Evolutionary conservation across 2,113 vertebrate genomes (phyloP).

Genomic region (Cyprinodon tularosa): DNA sequence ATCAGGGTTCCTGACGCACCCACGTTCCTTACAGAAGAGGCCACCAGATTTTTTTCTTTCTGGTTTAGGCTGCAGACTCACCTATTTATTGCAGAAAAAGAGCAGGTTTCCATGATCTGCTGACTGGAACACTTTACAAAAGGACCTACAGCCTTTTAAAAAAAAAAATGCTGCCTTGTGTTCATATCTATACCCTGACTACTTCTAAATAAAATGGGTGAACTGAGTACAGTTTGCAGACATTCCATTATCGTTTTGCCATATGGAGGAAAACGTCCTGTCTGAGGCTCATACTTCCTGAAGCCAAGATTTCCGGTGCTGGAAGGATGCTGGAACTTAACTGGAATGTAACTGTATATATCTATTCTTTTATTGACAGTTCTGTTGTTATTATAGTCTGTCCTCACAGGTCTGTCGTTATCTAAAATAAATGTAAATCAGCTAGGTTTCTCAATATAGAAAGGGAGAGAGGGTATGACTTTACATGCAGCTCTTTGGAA

Average conservation of each 20-base stretch:
- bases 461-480: conserved; percentile 5
- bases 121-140: too few relatives aligned
- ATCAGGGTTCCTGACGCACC: too few relatives aligned
- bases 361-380: not conserved
- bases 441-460: conserved; percentile 10
- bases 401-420: not conserved
- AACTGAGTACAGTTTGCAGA: not conserved
- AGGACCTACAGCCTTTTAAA: too few relatives aligned
- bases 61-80: too few relatives aligned
- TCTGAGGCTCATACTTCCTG: not conserved
- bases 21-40: too few relatives aligned
- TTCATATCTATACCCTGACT: not conserved
- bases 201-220: not conserved
- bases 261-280: conserved; percentile 29
- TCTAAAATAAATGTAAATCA: conserved; percentile 1
- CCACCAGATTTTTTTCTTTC: too few relatives aligned
- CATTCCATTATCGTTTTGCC: conserved; percentile 5
- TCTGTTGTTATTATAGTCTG: not conserved
- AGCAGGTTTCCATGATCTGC: too few relatives aligned
- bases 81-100: too few relatives aligned
- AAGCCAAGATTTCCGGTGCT: conserved; percentile 1
- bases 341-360: not conserved
- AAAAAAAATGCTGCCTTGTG: too few relatives aligned
- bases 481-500: conserved; percentile 7
- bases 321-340: conserved; percentile 3